Percentiles rank a stretch among this genome's conserved stretches.
Evolutionary conservation across 2,888 invertebrate genomes (phyloP).

Genomic region (Thymelicus sylvestris): DNA sequence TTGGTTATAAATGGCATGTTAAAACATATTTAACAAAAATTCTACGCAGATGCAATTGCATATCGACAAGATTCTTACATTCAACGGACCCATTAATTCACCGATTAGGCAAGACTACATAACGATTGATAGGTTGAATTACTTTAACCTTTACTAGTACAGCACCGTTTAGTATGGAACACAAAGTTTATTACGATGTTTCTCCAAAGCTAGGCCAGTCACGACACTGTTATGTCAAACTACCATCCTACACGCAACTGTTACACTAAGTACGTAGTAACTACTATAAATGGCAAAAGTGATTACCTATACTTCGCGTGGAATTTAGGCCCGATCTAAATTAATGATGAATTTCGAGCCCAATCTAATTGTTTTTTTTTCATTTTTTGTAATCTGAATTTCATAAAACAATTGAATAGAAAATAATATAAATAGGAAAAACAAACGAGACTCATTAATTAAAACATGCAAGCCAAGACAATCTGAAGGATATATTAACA

Average conservation of each 20-base stretch:
- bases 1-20: neutral
- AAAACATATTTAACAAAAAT: neutral
- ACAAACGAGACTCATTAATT: neutral
- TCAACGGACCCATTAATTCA: conserved; percentile 23
- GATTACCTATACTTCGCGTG: neutral
- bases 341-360: neutral
- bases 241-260: conserved; percentile 68
- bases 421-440: neutral
- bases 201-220: conserved; percentile 65
- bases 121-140: conserved; percentile 36
- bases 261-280: conserved; percentile 57
- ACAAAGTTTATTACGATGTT: conserved; percentile 65
- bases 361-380: too few relatives aligned
- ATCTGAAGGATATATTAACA: conserved; percentile 39
- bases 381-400: too few relatives aligned
- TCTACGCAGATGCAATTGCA: too few relatives aligned
- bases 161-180: conserved; percentile 29
- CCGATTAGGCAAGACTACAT: conserved; percentile 25
- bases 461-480: conserved; percentile 43
- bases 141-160: conserved; percentile 28
- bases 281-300: conserved; percentile 8
- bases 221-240: conserved; percentile 67
- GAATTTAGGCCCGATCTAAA: conserved; percentile 2
- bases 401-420: neutral
- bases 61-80: conserved; percentile 8